Base-by-base conservation (phyloP, 64 coral and sea anemone genomes). In the Stylophora pistillata region DNA sequence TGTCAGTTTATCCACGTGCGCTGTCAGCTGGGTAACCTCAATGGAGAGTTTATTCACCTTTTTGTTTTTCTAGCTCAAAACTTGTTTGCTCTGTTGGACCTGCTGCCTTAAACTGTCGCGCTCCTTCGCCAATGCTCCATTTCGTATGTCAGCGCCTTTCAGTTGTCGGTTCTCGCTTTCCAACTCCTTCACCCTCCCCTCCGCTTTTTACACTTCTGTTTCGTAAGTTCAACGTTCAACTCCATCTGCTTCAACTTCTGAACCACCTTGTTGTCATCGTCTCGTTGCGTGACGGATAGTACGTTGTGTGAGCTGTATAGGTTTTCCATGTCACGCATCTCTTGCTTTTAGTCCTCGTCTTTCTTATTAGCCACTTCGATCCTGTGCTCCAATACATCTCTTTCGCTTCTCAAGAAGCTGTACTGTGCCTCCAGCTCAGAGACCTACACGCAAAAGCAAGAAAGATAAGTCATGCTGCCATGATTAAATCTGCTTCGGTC, bases 171-270 rank as follows among this genome's bases (percentile, higher is more conserved):
- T 89, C 15, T 89, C 87, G 26, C 28, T 75, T 79, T 89, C 87
- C 23, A 89, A 34, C 68, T 89, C 87, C 26, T 89, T 89, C 17
- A 79, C 59, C n/a, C 87, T 41, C 30, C 25, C 0, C 28, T 89
- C 87, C 0, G 87, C 87, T 70, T 89, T 89, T 26, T 89, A 11
- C 75, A 79, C 56, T 89, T 89, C 60, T 89, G 87, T 23, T 89
- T 89, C 10, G 87, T 89, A 12, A 89, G 52, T 13, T 89, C 87
- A 20, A 89, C 21, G 41, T 68, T 79, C 15, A 89, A 89, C 59
- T 89, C 87, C 27, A 89, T 32, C 60, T 89, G 87, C 30, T 89
- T 89, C 52, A 89, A 29, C 58, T 78, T 77, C 18, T 89, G 87
- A 21, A 78, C 17, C 13, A 63, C 37, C n/a, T 71, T 89, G 41